These are phyloP conservation scores for Phylloscopus trochilus DNA, from an alignment of 2,113 vertebrate species.

Conservation along the genomic window DNA sequence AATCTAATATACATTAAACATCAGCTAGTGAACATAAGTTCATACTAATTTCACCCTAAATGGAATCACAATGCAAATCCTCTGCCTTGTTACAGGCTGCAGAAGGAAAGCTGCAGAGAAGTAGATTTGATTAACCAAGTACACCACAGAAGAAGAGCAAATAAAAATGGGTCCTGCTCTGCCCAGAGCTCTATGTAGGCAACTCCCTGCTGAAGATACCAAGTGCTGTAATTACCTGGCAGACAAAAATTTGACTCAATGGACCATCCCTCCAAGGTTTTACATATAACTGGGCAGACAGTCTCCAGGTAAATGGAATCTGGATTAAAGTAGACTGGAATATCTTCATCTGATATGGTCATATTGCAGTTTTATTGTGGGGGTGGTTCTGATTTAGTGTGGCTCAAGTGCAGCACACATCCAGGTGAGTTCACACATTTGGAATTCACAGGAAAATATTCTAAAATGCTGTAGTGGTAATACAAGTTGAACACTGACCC, in stretches of 20 bases:
- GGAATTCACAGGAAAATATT: not conserved
- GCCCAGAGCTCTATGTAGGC: not conserved
- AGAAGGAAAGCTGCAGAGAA: not conserved
- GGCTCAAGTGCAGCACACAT: accelerated
- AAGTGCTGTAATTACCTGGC: not conserved
- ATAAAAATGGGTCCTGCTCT: not conserved
- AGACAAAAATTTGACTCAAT: not conserved
- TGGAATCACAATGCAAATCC: not conserved
- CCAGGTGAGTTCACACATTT: not conserved
- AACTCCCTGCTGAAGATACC: not conserved
- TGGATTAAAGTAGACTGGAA: not conserved
- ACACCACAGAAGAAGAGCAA: not conserved
- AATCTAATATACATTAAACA: not conserved
- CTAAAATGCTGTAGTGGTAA: not conserved
- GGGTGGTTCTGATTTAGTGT: not conserved
- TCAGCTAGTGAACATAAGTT: not conserved
- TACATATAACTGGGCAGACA: not conserved
- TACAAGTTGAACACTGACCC: not conserved
- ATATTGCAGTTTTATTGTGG: not conserved
- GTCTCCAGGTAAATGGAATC: not conserved
- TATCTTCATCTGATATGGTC: not conserved
- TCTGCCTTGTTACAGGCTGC: not conserved
- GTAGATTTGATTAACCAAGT: not conserved
- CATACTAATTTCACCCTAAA: constrained; percentile 4
- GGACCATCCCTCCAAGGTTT: not conserved